A percentile compares a stretch with the other conserved stretches of the same genome.
phyloP scores from a whole-genome alignment of 2,888 invertebrate genomes.

The Drosophila neoperkinsi region DNA sequence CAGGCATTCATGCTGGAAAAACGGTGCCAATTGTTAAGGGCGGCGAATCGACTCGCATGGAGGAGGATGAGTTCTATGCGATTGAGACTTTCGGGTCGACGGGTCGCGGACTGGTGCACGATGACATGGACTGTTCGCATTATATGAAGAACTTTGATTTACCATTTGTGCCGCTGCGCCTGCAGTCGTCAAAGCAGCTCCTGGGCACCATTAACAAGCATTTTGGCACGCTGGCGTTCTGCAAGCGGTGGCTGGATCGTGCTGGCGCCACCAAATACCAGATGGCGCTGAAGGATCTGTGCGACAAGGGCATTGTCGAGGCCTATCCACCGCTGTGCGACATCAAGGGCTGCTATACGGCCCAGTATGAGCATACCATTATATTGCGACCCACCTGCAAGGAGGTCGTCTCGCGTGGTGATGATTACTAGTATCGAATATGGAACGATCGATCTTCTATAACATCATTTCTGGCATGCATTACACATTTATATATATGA shows the following conservation, averaged over 20 bases:
- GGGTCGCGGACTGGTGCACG: slow-evolving; percentile 96
- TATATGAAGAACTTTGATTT: slow-evolving; percentile 99
- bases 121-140: slow-evolving; percentile 99
- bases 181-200: slow-evolving; percentile 96
- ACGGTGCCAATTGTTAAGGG: slow-evolving; percentile 99
- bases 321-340: slow-evolving; percentile 99
- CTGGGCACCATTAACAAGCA: slow-evolving; percentile 97
- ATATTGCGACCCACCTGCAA: slow-evolving; percentile 99
- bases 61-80: slow-evolving; percentile 99
- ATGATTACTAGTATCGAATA: slow-evolving; percentile 89
- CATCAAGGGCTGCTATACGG: slow-evolving; percentile 98
- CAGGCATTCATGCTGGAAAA: slow-evolving; percentile 97
- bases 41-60: slow-evolving; percentile 98
- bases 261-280: slow-evolving; percentile 98
- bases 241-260: slow-evolving; percentile 99
- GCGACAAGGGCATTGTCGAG: slow-evolving; percentile 99
- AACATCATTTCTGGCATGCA: slow-evolving; percentile 38
- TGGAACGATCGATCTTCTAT: slow-evolving; percentile 11
- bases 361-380: slow-evolving; percentile 99
- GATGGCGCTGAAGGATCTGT: slow-evolving; percentile 99
- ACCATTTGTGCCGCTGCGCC: slow-evolving; percentile 95
- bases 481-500: slow-evolving; percentile 25
- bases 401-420: slow-evolving; percentile 98
- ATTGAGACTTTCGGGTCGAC: slow-evolving; percentile 99
- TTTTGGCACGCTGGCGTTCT: slow-evolving; percentile 99